Base-by-base conservation (phyloP, 2,888 invertebrate species). In the Kuschelorhynchus macadamiae region DNA sequence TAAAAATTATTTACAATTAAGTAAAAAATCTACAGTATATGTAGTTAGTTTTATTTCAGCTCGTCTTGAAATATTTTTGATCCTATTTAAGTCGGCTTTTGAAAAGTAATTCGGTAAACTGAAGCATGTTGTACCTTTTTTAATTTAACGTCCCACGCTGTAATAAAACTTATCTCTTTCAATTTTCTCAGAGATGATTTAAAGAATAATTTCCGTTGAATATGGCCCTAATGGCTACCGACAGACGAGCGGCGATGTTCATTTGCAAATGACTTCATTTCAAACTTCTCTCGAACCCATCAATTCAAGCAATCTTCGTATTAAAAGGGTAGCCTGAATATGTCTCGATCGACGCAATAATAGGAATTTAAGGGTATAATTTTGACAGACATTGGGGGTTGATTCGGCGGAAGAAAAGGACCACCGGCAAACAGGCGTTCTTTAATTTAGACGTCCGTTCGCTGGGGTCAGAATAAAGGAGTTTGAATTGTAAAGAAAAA, bases 231-330 rank as follows among this genome's bases (percentile, higher is more conserved):
- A 82, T 82, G 82, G 82, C 81, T 81, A 79, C 80, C 79, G 80
- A 39, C 50, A 44, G 62, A 53, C 59, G 56, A 65, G 80, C 80
- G 77, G 79, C 79, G 80, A 81, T 82, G 83, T 82, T 82, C 83
- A 83, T 83, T 83, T 83, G 83, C 83, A 83, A 82, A 83, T 82
- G 81, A 82, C 81, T 83, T 82, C 81, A 81, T 81, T 79, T 81
- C 78, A 70, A 72, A 74, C 73, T 70, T 62, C 68, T 70, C 72
- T 59, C 69, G 76, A 75, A 75, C 76, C 78, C 80, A 79, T 81
- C 81, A 81, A 82, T 82, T 82, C 80, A 72, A 80, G 80, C 81
- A 83, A 83, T 83, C 81, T 83, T 83, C 79, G 81, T 82, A 82
- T 82, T 82, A 82, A 82, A 81, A 70, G 70, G 70, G 67, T 63